A percentile compares a stretch with the other conserved stretches of the same genome.
Evolutionary conservation across 2,888 invertebrate genomes (phyloP).

Genomic region (Nomada flava): DNA sequence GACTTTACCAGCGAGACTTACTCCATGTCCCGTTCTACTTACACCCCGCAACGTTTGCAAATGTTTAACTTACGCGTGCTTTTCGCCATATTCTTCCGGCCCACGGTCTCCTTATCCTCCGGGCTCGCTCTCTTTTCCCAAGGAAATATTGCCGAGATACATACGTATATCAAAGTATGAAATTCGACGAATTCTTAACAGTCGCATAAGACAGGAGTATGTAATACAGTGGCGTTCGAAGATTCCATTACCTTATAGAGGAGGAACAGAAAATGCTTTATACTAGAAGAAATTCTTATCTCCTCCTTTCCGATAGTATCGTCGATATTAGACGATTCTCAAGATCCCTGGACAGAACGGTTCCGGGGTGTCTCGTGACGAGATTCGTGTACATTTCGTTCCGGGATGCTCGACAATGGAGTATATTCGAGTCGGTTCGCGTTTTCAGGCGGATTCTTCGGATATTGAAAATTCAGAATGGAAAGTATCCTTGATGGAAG

Average conservation of each 20-base stretch:
- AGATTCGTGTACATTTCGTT: constrained; percentile 22
- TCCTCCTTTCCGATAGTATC: too few species aligned
- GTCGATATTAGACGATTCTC: neutral
- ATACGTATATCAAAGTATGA: neutral
- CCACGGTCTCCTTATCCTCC: neutral
- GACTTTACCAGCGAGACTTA: constrained; percentile 67
- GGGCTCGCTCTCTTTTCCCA: neutral
- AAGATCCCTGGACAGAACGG: neutral
- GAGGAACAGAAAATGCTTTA: neutral
- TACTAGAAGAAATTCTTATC: neutral
- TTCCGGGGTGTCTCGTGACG: neutral
- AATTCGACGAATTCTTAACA: neutral
- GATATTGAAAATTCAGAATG: constrained; percentile 61
- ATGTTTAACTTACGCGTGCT: constrained; percentile 73
- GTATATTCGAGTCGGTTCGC: constrained; percentile 9
- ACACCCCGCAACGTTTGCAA: constrained; percentile 75
- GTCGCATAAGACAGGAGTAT: neutral
- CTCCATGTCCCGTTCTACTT: constrained; percentile 69
- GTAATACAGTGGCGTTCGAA: neutral
- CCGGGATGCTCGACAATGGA: neutral
- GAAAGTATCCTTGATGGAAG: constrained; percentile 33
- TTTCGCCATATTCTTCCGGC: constrained; percentile 45
- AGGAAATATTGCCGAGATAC: too few species aligned
- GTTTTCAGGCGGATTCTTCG: constrained; percentile 22
- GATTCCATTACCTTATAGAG: neutral